phyloP scores from a whole-genome alignment of 2,888 invertebrate genomes.

The Zhuqinia jingwanae region DNA sequence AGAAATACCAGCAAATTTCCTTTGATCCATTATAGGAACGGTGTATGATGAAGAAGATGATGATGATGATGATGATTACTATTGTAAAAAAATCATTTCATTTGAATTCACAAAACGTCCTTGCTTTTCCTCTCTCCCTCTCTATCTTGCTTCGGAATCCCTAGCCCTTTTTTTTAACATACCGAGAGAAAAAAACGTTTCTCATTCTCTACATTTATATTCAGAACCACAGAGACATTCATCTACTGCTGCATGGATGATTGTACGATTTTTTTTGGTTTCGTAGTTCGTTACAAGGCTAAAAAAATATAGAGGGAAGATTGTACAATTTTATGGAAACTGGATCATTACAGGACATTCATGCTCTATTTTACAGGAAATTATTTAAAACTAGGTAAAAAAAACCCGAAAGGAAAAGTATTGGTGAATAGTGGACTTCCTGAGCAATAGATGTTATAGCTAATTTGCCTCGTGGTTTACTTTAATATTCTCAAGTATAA shows the following conservation, averaged over 20 bases:
- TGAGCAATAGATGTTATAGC: constrained; percentile 24
- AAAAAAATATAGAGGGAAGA: not conserved
- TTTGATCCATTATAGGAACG: constrained; percentile 58
- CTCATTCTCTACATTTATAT: not conserved
- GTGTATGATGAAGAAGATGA: too few species aligned
- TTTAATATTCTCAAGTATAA: not conserved
- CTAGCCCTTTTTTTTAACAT: not conserved
- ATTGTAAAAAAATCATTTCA: constrained; percentile 58
- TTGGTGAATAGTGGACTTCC: not conserved
- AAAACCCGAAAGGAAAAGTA: not conserved
- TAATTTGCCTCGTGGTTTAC: constrained; percentile 41
- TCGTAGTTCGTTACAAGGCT: too few species aligned
- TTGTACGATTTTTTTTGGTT: not conserved
- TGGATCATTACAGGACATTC: constrained; percentile 38
- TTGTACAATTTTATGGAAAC: constrained; percentile 27
- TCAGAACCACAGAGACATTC: not conserved
- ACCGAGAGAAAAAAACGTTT: not conserved
- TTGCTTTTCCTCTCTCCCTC: constrained; percentile 26
- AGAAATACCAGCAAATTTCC: constrained; percentile 4
- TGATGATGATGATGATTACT: constrained; percentile 44
- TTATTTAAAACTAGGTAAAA: constrained; percentile 27
- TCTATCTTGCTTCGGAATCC: constrained; percentile 3
- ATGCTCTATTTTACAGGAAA: constrained; percentile 3
- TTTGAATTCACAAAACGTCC: constrained; percentile 64
- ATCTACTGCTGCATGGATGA: not conserved